These are phyloP conservation scores for Eulimnadia texana DNA, from an alignment of 1,140 invertebrate genomes.

Conservation along the genomic window DNA sequence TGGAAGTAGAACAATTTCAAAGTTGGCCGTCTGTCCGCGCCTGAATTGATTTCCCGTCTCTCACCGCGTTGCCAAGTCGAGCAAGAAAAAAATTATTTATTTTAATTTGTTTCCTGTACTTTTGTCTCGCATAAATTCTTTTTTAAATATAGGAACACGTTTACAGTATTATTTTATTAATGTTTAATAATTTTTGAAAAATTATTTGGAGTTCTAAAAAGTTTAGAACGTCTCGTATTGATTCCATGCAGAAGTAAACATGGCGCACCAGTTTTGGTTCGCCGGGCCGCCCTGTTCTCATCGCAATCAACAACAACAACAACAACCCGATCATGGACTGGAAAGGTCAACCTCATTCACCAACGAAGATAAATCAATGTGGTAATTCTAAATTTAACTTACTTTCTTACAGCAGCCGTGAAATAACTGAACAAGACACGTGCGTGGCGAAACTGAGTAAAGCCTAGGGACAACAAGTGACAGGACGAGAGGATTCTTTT, in stretches of 20 bases:
- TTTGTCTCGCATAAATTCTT: too few relatives aligned
- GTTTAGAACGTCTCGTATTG: too few relatives aligned
- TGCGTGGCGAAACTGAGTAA: not conserved
- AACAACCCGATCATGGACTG: not conserved
- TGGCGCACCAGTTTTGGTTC: not conserved
- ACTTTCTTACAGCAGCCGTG: not conserved
- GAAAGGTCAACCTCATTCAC: not conserved
- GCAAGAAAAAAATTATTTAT: not conserved
- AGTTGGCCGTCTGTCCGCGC: not conserved
- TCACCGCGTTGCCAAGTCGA: not conserved
- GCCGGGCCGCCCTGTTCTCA: not conserved
- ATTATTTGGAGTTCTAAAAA: too few relatives aligned
- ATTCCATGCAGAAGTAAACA: not conserved
- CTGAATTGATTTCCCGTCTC: not conserved
- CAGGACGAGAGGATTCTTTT: not conserved
- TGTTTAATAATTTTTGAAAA: too few relatives aligned
- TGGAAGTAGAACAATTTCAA: too few relatives aligned
- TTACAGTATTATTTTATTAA: too few relatives aligned
- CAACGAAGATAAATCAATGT: not conserved
- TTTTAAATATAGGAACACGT: too few relatives aligned
- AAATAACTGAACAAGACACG: not conserved
- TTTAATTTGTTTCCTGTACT: too few relatives aligned
- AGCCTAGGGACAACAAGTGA: not conserved
- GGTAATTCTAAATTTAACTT: not conserved
- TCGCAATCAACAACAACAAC: constrained; percentile 1